Conservation (phyloP, 2,888 invertebrate genomes). For the Chaitophorus viminalis region DNA sequence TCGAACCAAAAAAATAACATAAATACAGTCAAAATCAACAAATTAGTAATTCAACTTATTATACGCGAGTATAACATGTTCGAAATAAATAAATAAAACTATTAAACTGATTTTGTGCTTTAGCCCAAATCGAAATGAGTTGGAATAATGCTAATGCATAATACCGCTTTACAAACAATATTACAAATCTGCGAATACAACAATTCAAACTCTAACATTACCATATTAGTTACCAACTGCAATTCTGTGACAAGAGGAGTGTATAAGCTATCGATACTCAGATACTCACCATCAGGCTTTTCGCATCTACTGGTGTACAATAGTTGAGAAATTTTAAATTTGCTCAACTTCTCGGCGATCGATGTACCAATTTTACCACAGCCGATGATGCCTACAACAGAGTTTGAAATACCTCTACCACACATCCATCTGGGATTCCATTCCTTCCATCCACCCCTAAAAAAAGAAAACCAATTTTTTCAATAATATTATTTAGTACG, state of each 20-base stretch:
- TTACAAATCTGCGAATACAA: neutral
- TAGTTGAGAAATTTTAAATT: conserved; percentile 63
- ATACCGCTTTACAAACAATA: neutral
- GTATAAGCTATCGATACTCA: neutral
- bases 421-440: conserved; percentile 72
- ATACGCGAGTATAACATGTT: neutral
- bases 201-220: neutral
- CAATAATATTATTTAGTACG: too few species aligned
- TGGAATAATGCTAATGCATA: too few species aligned
- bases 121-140: too few species aligned
- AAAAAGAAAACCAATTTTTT: neutral
- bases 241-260: neutral
- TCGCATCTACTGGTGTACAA: conserved; percentile 63
- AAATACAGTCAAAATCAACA: too few species aligned
- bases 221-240: neutral
- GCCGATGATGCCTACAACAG: conserved; percentile 64
- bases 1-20: too few species aligned
- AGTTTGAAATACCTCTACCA: conserved; percentile 63
- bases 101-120: too few species aligned
- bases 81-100: too few species aligned
- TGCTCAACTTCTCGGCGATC: conserved; percentile 63
- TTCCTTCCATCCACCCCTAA: conserved; percentile 83
- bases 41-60: neutral
- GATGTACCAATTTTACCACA: conserved; percentile 64
- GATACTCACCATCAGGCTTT: conserved; percentile 62